Conservation (phyloP, 2,113 vertebrate species). For the Tinamus guttatus region DNA sequence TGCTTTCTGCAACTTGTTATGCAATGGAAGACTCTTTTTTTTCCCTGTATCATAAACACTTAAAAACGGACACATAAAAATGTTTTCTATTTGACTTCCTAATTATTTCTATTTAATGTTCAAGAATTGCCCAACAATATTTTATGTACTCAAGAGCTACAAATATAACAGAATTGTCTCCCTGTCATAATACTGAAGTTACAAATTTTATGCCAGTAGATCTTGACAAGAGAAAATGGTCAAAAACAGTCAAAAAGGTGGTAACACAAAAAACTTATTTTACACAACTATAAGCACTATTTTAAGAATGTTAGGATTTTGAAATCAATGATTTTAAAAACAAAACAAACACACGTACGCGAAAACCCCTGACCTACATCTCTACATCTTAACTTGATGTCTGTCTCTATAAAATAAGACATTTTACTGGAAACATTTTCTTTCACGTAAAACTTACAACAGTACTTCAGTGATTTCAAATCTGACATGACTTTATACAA, state of each 20-base stretch:
- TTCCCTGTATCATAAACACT: neutral
- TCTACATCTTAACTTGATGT: neutral
- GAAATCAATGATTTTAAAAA: neutral
- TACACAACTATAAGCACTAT: neutral
- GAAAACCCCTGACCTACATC: neutral
- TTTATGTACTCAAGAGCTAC: neutral
- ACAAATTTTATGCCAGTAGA: neutral
- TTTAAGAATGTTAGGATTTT: neutral
- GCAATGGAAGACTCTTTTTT: neutral
- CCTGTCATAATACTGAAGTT: neutral
- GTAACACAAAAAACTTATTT: neutral
- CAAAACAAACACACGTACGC: neutral
- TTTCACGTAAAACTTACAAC: neutral
- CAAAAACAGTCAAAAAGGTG: neutral
- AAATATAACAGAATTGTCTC: neutral
- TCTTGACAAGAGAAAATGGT: neutral
- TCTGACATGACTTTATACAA: neutral
- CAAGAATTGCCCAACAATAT: neutral
- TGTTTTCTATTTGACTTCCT: neutral
- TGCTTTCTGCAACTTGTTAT: neutral
- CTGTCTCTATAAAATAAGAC: neutral
- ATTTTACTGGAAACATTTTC: neutral
- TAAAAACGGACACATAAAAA: neutral
- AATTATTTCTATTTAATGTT: neutral
- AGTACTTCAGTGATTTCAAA: neutral